Conservation (phyloP, 2,888 invertebrate species). For the Axea sp. region DNA sequence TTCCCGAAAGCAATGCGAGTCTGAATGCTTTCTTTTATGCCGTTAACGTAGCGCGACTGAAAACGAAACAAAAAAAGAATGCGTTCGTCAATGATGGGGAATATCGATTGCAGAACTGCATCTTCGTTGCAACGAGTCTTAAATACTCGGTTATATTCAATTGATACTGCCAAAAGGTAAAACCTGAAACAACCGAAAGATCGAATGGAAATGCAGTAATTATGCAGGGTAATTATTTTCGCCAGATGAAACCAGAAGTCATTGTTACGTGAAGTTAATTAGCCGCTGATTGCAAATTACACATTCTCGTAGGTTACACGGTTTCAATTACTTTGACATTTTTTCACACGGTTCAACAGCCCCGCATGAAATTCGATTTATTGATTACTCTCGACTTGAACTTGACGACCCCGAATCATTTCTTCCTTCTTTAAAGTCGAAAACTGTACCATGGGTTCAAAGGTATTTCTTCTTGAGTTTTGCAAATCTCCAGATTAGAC, state of each 20-base stretch:
- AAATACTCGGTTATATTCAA: conserved; percentile 27
- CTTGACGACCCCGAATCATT: conserved; percentile 2
- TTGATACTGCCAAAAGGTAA: no score
- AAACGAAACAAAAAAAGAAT: conserved; percentile 24
- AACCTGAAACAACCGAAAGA: no score
- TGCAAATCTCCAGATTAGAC: neutral
- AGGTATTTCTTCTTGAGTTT: conserved; percentile 26
- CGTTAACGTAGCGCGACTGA: conserved; percentile 5
- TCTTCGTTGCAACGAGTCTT: conserved; percentile 35
- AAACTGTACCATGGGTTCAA: conserved; percentile 23
- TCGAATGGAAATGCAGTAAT: no score
- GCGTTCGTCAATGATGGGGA: conserved; percentile 27
- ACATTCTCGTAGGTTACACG: no score
- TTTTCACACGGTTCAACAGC: no score
- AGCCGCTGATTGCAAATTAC: no score
- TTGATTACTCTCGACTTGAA: conserved; percentile 15
- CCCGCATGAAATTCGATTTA: conserved; percentile 17
- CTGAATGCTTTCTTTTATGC: conserved; percentile 27
- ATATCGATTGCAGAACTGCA: conserved; percentile 29
- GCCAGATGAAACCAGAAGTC: no score
- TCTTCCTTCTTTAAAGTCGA: neutral
- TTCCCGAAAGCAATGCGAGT: conserved; percentile 11
- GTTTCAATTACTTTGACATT: no score
- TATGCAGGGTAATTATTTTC: no score
- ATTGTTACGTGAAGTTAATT: no score